Conservation (phyloP, 1,140 invertebrate species). For the Psix sp. region DNA sequence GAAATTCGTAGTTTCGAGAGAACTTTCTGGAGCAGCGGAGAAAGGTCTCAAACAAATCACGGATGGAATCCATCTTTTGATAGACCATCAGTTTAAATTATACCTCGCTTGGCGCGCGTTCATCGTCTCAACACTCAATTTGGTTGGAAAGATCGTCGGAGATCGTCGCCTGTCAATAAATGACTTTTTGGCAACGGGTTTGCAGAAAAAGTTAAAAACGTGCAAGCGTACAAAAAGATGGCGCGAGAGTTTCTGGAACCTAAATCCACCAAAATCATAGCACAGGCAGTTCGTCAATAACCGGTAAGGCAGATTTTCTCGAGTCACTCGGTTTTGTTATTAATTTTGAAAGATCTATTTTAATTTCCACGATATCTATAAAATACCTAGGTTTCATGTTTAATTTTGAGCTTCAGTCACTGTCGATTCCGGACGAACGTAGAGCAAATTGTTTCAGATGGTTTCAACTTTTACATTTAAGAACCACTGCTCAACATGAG, state of each 20-base stretch:
- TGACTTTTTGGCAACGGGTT: constrained; percentile 25
- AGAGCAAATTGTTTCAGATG: background rate
- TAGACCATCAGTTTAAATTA: constrained; percentile 17
- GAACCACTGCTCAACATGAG: background rate
- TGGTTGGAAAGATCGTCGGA: constrained; percentile 22
- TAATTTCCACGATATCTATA: background rate
- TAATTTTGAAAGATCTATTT: background rate
- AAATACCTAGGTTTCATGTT: background rate
- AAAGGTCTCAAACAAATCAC: constrained; percentile 1
- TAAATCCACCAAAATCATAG: background rate
- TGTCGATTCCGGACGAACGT: background rate
- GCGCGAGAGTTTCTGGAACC: background rate
- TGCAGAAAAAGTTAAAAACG: constrained; percentile 7
- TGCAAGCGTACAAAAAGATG: constrained; percentile 3
- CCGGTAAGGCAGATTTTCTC: background rate
- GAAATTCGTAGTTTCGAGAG: constrained; percentile 6
- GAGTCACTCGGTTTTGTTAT: background rate
- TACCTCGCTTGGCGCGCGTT: constrained; percentile 20
- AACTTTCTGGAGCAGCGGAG: background rate
- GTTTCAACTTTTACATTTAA: background rate
- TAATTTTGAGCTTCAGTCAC: background rate
- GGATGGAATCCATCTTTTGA: constrained; percentile 7
- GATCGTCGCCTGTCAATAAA: constrained; percentile 12
- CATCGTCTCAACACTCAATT: constrained; percentile 19
- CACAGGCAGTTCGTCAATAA: background rate